Conservation (phyloP, 1,140 invertebrate species). For the Drosophila pruinosa region DNA sequence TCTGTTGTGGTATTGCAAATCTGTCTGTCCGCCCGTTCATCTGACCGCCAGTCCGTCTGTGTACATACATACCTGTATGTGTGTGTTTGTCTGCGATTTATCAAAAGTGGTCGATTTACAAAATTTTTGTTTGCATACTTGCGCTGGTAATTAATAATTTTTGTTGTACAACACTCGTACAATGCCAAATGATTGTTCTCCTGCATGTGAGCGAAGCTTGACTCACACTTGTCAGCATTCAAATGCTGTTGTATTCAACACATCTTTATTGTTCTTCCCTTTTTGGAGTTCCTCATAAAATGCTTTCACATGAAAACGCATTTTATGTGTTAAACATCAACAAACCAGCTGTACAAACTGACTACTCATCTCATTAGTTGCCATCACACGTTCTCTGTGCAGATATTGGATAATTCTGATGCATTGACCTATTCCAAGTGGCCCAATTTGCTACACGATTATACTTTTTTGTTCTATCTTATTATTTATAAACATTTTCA, state of each 20-base stretch:
- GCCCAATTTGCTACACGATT: slow-evolving; percentile 13
- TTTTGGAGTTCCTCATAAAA: slow-evolving; percentile 1
- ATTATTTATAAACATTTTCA: slow-evolving; percentile 65
- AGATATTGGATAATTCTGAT: neutral
- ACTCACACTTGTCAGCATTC: neutral
- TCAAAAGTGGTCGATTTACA: slow-evolving; percentile 63
- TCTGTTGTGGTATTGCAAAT: slow-evolving; percentile 32
- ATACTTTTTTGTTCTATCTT: neutral
- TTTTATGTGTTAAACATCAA: slow-evolving; percentile 5
- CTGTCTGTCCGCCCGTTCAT: neutral
- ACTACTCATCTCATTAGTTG: neutral
- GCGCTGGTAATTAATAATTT: slow-evolving; percentile 60
- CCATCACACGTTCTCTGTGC: neutral
- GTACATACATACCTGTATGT: no score
- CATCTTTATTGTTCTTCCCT: slow-evolving; percentile 5
- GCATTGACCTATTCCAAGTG: slow-evolving; percentile 37
- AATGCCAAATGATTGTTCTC: slow-evolving; percentile 18
- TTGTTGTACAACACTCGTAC: neutral
- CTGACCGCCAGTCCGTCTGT: neutral
- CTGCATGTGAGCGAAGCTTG: neutral
- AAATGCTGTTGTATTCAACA: neutral
- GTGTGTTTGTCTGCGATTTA: slow-evolving; percentile 49
- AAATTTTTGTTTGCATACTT: slow-evolving; percentile 39
- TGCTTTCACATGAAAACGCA: neutral
- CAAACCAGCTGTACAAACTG: slow-evolving; percentile 1